A percentile compares a stretch with the other conserved stretches of the same genome.
phyloP scores from a whole-genome alignment of 2,113 vertebrate species.

The Xiphophorus maculatus region DNA sequence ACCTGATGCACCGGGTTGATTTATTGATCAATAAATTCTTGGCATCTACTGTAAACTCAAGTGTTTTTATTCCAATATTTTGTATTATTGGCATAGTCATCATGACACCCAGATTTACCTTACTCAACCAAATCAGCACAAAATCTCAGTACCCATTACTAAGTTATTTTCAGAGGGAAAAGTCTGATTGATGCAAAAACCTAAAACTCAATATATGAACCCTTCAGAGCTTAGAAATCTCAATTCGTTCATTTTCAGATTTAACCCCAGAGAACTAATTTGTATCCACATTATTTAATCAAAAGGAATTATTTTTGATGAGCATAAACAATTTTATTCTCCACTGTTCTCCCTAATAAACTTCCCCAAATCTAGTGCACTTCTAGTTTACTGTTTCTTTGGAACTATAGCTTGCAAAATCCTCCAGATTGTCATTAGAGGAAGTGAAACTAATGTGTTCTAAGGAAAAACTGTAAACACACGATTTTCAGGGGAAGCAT shows the following conservation, averaged over 20 bases:
- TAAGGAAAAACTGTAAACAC: background rate
- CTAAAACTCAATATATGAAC: background rate
- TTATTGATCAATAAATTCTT: background rate
- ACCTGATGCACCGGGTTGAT: background rate
- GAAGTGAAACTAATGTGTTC: constrained; percentile 26
- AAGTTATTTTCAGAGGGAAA: too few species aligned
- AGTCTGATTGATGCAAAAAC: background rate
- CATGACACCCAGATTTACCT: background rate
- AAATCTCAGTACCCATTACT: background rate
- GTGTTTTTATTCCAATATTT: background rate
- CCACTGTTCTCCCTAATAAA: background rate
- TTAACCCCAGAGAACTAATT: background rate
- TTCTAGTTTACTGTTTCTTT: background rate
- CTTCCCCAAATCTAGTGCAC: too few species aligned
- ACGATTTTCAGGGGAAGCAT: constrained; percentile 10
- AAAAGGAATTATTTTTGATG: background rate
- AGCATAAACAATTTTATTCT: background rate
- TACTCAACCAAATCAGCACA: background rate
- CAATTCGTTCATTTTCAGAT: too few species aligned
- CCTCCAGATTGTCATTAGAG: background rate
- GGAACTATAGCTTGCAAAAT: constrained; percentile 4
- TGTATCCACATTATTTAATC: background rate
- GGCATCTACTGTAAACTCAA: background rate
- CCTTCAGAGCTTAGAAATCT: background rate
- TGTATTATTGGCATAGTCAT: background rate